These are phyloP conservation scores for Platygyra sinensis DNA, from an alignment of 64 coral and sea anemone genomes.

Conservation along the genomic window DNA sequence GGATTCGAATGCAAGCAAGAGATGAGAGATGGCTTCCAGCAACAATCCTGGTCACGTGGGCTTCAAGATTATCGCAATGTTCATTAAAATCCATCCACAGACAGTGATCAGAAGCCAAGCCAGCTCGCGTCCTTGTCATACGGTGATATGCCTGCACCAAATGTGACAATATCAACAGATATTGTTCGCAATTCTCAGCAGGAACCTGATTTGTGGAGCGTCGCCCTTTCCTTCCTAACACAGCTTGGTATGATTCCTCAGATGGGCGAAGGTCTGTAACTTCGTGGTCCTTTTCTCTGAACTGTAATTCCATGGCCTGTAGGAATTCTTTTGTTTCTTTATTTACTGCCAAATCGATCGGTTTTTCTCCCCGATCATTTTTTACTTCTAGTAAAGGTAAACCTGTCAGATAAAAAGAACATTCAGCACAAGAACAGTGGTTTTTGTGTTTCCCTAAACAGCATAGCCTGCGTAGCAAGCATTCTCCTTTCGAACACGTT, in stretches of 20 bases:
- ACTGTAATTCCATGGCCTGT: conserved; percentile 11
- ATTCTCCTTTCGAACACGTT: too few species aligned
- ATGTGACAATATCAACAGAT: conserved; percentile 51
- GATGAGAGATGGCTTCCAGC: background rate
- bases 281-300: background rate
- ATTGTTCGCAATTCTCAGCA: conserved; percentile 32
- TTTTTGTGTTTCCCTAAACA: background rate
- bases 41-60: background rate
- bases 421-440: background rate
- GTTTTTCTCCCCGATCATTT: conserved; percentile 27
- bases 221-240: conserved; percentile 6
- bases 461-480: too few species aligned
- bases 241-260: background rate
- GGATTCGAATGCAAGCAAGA: background rate
- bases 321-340: conserved; percentile 29
- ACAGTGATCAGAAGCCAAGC: background rate
- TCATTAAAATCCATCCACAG: background rate
- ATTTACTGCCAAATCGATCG: conserved; percentile 15
- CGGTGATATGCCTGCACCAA: conserved; percentile 46
- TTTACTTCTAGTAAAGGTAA: background rate
- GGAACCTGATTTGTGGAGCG: background rate
- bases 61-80: conserved; percentile 25
- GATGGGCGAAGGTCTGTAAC: background rate
- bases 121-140: background rate
- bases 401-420: background rate